A percentile compares a stretch with the other conserved stretches of the same genome.
These are phyloP conservation scores for Aleiodes testaceus DNA, from an alignment of 2,888 invertebrate species.

Conservation along the genomic window DNA sequence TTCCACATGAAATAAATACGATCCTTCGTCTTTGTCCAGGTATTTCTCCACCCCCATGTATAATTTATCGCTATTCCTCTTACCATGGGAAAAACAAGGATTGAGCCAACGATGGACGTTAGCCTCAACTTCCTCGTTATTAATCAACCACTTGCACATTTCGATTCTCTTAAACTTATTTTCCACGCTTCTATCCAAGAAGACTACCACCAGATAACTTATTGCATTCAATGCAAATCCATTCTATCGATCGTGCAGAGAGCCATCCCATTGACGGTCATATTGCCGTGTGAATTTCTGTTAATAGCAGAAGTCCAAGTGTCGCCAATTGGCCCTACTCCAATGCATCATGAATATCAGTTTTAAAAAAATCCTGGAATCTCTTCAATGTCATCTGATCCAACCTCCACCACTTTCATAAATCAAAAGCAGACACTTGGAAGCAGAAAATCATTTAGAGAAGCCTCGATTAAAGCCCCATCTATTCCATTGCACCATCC, in stretches of 20 bases:
- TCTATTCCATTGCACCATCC: background rate
- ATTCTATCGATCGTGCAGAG: constrained; percentile 45
- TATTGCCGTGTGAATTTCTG: constrained; percentile 49
- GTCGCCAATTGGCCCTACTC: background rate
- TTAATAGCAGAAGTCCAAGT: background rate
- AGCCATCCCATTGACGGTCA: constrained; percentile 8
- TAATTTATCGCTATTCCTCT: constrained; percentile 55
- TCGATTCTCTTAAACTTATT: constrained; percentile 32
- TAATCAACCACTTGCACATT: constrained; percentile 57
- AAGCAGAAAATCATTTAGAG: constrained; percentile 31
- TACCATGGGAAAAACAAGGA: constrained; percentile 53
- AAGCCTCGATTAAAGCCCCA: constrained; percentile 19
- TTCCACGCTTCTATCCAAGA: constrained; percentile 22
- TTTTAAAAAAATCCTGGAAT: background rate
- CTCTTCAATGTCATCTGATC: constrained; percentile 10
- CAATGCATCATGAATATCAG: constrained; percentile 34
- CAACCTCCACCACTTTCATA: background rate
- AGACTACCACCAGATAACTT: constrained; percentile 54
- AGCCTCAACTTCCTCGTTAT: constrained; percentile 61
- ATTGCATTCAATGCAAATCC: constrained; percentile 65
- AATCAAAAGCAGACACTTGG: constrained; percentile 25
- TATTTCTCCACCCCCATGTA: constrained; percentile 32
- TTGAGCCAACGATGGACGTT: constrained; percentile 47
- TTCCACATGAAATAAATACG: constrained; percentile 39
- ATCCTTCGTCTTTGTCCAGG: constrained; percentile 40